Base-by-base conservation (phyloP, 2,113 vertebrate genomes). In the Athene cunicularia region DNA sequence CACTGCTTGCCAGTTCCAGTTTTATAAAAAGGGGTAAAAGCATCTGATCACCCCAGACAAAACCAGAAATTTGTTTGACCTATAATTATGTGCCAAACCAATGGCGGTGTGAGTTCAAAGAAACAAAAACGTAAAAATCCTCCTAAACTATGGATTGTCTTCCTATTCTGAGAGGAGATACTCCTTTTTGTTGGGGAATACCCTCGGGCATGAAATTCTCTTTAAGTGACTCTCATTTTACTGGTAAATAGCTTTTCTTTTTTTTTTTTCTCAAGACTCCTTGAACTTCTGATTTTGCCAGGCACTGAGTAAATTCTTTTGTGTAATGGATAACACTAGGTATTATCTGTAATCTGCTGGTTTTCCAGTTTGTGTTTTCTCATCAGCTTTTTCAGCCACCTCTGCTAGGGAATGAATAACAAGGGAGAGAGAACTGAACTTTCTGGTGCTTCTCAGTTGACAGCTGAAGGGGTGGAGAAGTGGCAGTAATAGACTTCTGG, bases 1-100 rank as follows among this genome's bases (percentile, higher is more conserved):
- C 45, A 8, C 41, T 70, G 62, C 85, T 86, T 92, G 93, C 93
- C 93, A 95, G 55, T 83, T 83, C 81, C 82, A 90, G 90, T 35
- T 90, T 76, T 85, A 91, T 58, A 45, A 86, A 73, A 76, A 83
- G 62, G 73, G 85, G 92, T 27, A 76, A 94, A 94, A 82, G 7
- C 53, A 80, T 91, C 87, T 92, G 84, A 96, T 88, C 74, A 50
- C 59, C 64, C 68, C 70, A 94, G 90, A 87, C 90, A 90, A 62
- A 86, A 93, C 86, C 79, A 96, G 90, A 93, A 63, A 88, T 93
- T 83, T 95, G 33, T 86, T 94, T 96, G 88, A 94, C 66, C 80
- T 91, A 50, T 60, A 72, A 73, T 75, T 81, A 66, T 53, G 14
- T 70, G 55, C 77, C 50, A 86, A 55, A 73, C 17, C 23, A 88